Conservation (phyloP, 2,113 vertebrate genomes). For the Lota lota region DNA sequence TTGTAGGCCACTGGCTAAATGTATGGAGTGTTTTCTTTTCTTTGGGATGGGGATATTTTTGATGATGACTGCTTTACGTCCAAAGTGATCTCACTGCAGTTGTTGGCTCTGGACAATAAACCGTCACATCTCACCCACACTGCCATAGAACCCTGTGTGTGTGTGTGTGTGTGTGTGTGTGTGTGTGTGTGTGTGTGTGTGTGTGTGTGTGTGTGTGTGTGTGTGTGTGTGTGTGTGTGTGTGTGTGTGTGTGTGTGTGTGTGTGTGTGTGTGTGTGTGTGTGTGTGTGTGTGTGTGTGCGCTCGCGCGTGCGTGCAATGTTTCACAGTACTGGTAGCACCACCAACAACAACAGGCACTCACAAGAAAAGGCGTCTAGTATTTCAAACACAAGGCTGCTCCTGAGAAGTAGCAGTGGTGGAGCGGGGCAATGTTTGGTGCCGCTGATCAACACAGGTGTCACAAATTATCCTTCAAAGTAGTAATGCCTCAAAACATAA, state of each 20-base stretch:
- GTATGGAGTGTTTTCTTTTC: neutral
- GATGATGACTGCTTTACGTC: constrained; percentile 38
- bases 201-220: too few species aligned
- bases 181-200: too few species aligned
- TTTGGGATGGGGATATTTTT: constrained; percentile 9
- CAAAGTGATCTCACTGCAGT: constrained; percentile 18
- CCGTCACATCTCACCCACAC: too few species aligned
- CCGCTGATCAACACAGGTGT: constrained; percentile 19
- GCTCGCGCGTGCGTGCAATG: too few species aligned
- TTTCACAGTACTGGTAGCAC: too few species aligned
- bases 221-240: too few species aligned
- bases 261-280: too few species aligned
- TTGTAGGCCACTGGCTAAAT: constrained; percentile 26
- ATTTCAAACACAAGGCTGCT: neutral
- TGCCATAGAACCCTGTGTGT: too few species aligned
- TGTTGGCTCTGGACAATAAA: neutral
- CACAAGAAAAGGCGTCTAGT: neutral
- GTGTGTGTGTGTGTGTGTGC: too few species aligned
- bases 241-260: too few species aligned
- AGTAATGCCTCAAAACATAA: constrained; percentile 21
- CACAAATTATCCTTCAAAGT: constrained; percentile 40
- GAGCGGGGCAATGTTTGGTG: neutral
- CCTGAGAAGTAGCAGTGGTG: neutral
- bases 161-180: too few species aligned
- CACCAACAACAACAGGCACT: too few species aligned